phyloP scores from a whole-genome alignment of 2,113 vertebrate genomes.

The Nibea albiflora region DNA sequence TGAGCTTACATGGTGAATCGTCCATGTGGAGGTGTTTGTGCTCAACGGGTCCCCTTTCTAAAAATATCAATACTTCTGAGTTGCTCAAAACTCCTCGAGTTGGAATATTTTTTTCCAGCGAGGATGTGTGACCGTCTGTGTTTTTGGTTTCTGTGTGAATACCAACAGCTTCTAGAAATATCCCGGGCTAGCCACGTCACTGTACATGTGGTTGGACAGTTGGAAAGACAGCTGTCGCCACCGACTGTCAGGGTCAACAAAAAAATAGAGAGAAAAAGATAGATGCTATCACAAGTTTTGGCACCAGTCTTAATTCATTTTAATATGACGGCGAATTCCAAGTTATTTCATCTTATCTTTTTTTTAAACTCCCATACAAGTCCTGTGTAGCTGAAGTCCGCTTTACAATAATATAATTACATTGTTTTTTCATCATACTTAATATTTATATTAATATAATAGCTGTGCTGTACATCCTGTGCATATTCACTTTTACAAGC shows the following conservation, averaged over 20 bases:
- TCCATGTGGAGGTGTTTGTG: conserved; percentile 19
- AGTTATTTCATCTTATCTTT: neutral
- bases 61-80: conserved; percentile 40
- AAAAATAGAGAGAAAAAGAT: conserved; percentile 41
- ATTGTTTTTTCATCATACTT: no score
- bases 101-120: conserved; percentile 52
- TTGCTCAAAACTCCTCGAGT: conserved; percentile 44
- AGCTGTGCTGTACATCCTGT: neutral
- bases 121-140: conserved; percentile 63
- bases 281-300: conserved; percentile 17
- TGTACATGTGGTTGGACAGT: conserved; percentile 59
- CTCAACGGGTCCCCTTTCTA: conserved; percentile 18
- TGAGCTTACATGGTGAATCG: conserved; percentile 12
- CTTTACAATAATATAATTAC: neutral
- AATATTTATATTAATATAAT: neutral
- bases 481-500: neutral
- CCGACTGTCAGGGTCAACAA: conserved; percentile 33
- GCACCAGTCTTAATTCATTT: conserved; percentile 6
- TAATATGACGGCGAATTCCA: neutral
- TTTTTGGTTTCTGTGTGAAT: conserved; percentile 67
- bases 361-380: neutral
- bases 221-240: conserved; percentile 68
- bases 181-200: conserved; percentile 53
- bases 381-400: neutral
- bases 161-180: conserved; percentile 72